phyloP scores from a whole-genome alignment of 1,140 invertebrate species.

The Sitodiplosis mosellana region DNA sequence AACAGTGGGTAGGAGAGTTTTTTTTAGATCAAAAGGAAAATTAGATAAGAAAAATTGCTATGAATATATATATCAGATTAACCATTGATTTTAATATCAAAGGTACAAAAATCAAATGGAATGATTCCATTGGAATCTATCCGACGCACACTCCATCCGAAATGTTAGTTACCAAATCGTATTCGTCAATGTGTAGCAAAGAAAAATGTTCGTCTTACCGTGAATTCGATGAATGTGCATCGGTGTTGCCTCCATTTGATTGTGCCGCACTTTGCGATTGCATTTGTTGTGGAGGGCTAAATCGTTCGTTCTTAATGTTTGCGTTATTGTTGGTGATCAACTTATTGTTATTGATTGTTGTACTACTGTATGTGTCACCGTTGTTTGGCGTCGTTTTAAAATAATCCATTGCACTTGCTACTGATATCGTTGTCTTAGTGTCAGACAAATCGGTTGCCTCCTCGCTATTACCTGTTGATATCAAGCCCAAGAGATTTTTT shows the following conservation, averaged over 20 bases:
- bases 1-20: too few species aligned
- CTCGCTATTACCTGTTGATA: too few species aligned
- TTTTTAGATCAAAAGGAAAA: not conserved
- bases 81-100: not conserved
- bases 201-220: not conserved
- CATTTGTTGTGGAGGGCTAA: constrained; percentile 19
- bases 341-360: constrained; percentile 6
- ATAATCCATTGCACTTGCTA: not conserved
- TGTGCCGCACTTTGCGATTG: not conserved
- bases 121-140: not conserved
- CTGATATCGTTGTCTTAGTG: too few species aligned
- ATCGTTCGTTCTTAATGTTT: constrained; percentile 26
- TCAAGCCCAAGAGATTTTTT: too few species aligned
- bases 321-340: constrained; percentile 6
- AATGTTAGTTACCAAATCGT: too few species aligned
- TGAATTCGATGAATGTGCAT: not conserved
- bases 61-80: not conserved
- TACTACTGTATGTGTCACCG: not conserved
- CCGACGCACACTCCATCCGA: not conserved
- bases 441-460: too few species aligned
- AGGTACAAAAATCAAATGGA: not conserved
- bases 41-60: not conserved
- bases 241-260: not conserved
- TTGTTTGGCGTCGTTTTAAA: not conserved
- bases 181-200: too few species aligned